Percentiles rank a stretch among this genome's conserved stretches.
Evolutionary conservation across 2,113 vertebrate genomes (phyloP).

Genomic region (Maccullochella peelii): DNA sequence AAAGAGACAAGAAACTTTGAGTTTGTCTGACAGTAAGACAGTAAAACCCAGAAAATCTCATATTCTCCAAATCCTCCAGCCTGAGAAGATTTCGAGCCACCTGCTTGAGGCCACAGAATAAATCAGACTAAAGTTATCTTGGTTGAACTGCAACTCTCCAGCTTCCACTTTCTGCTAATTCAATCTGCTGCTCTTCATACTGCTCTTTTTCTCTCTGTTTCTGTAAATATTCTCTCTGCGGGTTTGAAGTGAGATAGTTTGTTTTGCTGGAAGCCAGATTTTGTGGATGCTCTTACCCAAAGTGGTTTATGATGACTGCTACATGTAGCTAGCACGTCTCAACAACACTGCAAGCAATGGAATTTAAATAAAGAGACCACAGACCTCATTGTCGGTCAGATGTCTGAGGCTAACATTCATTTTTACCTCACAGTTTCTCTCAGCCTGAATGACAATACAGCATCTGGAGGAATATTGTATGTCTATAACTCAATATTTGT

Average conservation of each 20-base stretch:
- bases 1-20: neutral
- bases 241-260: constrained; percentile 20
- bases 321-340: neutral
- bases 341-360: neutral
- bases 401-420: neutral
- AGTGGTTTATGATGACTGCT: constrained; percentile 14
- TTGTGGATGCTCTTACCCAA: neutral
- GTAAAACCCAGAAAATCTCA: neutral
- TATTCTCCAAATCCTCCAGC: neutral
- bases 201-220: neutral
- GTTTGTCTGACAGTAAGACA: neutral
- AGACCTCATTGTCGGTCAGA: neutral
- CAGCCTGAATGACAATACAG: neutral
- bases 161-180: neutral
- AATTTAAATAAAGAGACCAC: neutral
- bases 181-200: neutral
- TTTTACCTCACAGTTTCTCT: neutral
- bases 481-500: neutral
- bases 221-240: constrained; percentile 6
- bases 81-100: neutral
- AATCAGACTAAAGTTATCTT: neutral
- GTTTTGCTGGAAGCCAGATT: neutral
- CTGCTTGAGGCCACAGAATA: neutral
- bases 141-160: neutral
- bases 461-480: neutral